Base-by-base conservation (phyloP, 1,140 invertebrate species). In the Sarcophaga peregrina region DNA sequence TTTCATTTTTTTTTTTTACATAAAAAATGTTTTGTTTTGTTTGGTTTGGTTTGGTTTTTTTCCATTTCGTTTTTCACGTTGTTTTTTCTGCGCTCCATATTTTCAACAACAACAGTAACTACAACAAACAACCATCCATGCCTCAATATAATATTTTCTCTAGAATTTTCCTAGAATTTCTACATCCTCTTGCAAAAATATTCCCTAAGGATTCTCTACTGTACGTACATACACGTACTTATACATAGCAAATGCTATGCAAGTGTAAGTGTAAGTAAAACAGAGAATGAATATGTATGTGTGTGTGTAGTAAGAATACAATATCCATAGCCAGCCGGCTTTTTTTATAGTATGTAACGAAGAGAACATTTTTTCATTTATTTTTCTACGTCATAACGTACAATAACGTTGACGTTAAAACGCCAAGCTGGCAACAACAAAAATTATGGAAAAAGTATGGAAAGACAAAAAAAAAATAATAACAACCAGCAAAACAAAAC, bases 121-220 rank as follows among this genome's bases (percentile, higher is more conserved):
- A n/a, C n/a, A n/a, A n/a, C n/a, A n/a, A n/a, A n/a, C n/a, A 37
- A 37, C 4, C 25, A 4, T 37, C 25, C 25, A 37, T 37, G 25
- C 25, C 25, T 52, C 17, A 68, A n/a, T 68, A 68, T 9, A 68
- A 68, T 58, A 68, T 68, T 68, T 17, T 68, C 62, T 68, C 62
- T 20, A 20, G 62, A 68, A 68, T 20, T 68, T 68, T 68, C 62
- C 62, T 68, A 68, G 62, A 68, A 68, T 68, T 37, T 68, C 62
- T 20, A 68, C 62, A 68, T 68, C 62, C n/a, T 68, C 20, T n/a
- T 9, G n/a, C 10, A 68, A 68, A 68, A 68, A 25, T 4, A 37
- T 37, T 68, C 62, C 62, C 62, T 25, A 15, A 68, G 62, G 62
- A 68, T 20, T 20, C n/a, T n/a, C 62, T 25, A n/a, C 20, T 68